A percentile compares a stretch with the other conserved stretches of the same genome.
Evolutionary conservation across 2,888 invertebrate genomes (phyloP).

Genomic region (Aspidiotus destructor): DNA sequence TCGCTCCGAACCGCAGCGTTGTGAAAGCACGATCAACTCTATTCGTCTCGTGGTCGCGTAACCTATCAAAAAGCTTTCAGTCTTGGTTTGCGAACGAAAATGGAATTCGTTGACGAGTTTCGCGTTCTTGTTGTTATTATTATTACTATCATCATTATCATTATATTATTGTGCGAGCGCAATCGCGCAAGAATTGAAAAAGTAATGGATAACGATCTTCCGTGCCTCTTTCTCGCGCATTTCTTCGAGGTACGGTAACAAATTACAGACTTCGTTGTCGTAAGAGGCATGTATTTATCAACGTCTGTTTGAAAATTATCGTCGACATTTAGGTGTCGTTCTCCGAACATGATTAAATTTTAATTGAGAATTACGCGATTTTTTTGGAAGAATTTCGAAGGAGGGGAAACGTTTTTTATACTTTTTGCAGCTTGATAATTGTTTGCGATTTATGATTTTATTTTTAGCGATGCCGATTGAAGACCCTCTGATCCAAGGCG

Average conservation of each 20-base stretch:
- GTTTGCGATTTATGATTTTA: constrained; percentile 5
- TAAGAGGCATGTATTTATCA: too few relatives aligned
- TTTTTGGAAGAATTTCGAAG: too few relatives aligned
- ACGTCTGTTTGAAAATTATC: too few relatives aligned
- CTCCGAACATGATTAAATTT: too few relatives aligned
- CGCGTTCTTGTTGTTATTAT: constrained; percentile 3
- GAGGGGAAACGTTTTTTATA: background rate
- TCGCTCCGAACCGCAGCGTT: constrained; percentile 30
- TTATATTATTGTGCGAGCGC: too few relatives aligned
- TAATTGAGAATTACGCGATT: too few relatives aligned
- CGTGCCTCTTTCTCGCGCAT: background rate
- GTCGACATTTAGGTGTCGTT: too few relatives aligned
- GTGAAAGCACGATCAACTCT: constrained; percentile 24
- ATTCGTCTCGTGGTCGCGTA: constrained; percentile 22
- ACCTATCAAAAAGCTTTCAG: constrained; percentile 33
- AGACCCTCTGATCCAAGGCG: constrained; percentile 64
- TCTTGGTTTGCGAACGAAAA: constrained; percentile 30
- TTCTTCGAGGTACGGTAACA: background rate
- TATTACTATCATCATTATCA: too few relatives aligned
- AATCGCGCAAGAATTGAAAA: background rate
- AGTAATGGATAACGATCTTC: background rate
- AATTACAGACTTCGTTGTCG: too few relatives aligned
- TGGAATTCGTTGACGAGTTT: constrained; percentile 28
- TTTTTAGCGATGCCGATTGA: constrained; percentile 57
- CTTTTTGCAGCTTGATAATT: constrained; percentile 13